phyloP scores from a whole-genome alignment of 2,888 invertebrate genomes.

The Drosophila austrosaltans region DNA sequence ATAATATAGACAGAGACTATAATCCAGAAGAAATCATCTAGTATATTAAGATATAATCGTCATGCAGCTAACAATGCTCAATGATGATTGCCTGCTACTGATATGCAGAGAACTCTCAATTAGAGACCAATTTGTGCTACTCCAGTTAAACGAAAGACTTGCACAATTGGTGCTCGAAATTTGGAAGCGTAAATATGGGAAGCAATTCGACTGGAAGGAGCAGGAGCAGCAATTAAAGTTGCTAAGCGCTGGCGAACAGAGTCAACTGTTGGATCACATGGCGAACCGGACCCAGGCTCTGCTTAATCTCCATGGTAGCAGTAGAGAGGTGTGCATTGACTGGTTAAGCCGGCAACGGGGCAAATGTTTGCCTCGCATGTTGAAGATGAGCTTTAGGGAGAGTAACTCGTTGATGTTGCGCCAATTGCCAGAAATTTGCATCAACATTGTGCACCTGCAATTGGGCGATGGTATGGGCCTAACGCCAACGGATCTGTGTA shows the following conservation, averaged over 20 bases:
- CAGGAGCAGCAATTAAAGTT: slow-evolving; percentile 44
- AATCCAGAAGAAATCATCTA: too few species aligned
- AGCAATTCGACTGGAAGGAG: slow-evolving; percentile 47
- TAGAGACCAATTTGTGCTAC: slow-evolving; percentile 57
- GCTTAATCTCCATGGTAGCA: slow-evolving; percentile 46
- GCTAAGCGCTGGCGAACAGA: slow-evolving; percentile 43
- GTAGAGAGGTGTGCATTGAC: slow-evolving; percentile 22
- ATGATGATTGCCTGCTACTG: slow-evolving; percentile 66
- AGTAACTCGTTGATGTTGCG: slow-evolving; percentile 36
- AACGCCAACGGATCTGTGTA: slow-evolving; percentile 29
- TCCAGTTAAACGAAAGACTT: slow-evolving; percentile 50
- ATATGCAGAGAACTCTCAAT: slow-evolving; percentile 57
- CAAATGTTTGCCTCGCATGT: slow-evolving; percentile 29
- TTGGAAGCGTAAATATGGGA: slow-evolving; percentile 55
- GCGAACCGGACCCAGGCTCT: slow-evolving; percentile 45
- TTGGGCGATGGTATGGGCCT: slow-evolving; percentile 34
- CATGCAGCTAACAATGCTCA: slow-evolving; percentile 44
- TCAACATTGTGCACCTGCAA: slow-evolving; percentile 49
- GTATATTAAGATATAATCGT: neutral
- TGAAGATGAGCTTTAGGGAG: slow-evolving; percentile 48
- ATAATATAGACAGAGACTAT: too few species aligned
- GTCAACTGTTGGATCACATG: slow-evolving; percentile 45
- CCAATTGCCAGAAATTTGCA: slow-evolving; percentile 41
- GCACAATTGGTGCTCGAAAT: slow-evolving; percentile 49
- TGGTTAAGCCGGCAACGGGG: slow-evolving; percentile 33